Conservation (phyloP, 2,888 invertebrate genomes). For the Calameuta idolon region DNA sequence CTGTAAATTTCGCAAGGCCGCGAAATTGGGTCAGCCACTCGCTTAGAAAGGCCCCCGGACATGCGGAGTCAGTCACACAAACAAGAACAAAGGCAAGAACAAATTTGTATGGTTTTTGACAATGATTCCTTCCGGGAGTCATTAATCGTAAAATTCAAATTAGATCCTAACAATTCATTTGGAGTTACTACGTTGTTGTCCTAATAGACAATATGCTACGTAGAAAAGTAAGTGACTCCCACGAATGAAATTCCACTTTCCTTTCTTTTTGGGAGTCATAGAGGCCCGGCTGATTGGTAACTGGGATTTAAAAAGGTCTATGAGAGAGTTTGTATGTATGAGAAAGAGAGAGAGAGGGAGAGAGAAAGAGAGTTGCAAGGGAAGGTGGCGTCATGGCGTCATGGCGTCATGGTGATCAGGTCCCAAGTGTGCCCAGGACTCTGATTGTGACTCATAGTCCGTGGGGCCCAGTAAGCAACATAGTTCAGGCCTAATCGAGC, state of each 20-base stretch:
- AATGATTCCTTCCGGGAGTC: neutral
- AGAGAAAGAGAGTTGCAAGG: conserved; percentile 13
- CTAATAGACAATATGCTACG: neutral
- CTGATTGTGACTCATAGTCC: conserved; percentile 3
- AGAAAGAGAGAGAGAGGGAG: neutral
- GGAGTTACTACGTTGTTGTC: neutral
- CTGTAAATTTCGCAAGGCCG: neutral
- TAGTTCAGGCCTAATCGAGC: conserved; percentile 41
- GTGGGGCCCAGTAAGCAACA: conserved; percentile 11
- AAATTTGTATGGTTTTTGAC: neutral
- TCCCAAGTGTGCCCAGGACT: neutral
- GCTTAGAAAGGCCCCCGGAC: neutral
- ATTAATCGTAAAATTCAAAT: neutral
- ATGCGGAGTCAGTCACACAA: neutral
- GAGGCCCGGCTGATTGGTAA: neutral
- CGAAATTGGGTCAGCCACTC: neutral
- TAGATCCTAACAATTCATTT: neutral
- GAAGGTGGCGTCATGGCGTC: neutral
- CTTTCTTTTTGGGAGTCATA: neutral
- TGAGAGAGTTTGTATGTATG: conserved; percentile 8
- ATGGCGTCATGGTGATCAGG: neutral
- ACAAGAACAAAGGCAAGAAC: neutral
- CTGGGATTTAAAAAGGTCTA: neutral
- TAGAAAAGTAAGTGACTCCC: neutral
- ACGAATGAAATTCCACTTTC: neutral